These are phyloP conservation scores for Dasyurus viverrinus DNA, from an alignment of 2,113 vertebrate genomes.

Conservation along the genomic window DNA sequence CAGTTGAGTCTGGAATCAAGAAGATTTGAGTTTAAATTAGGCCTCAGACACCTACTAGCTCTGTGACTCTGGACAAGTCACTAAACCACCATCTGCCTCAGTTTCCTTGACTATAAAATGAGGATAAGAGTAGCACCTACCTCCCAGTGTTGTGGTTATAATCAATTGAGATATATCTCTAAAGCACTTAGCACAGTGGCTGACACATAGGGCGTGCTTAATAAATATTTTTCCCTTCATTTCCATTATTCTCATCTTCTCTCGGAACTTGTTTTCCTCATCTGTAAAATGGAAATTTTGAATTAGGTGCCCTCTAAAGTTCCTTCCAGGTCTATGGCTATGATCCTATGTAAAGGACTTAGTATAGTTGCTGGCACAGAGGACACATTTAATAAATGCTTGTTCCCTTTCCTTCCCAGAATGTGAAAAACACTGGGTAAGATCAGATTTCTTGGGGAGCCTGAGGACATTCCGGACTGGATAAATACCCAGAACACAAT, in stretches of 20 bases:
- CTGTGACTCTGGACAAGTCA: neutral
- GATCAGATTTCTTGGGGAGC: neutral
- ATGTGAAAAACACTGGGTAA: neutral
- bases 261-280: neutral
- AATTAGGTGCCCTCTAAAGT: neutral
- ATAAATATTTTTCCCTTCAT: neutral
- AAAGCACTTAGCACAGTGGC: neutral
- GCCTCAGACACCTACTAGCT: neutral
- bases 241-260: neutral
- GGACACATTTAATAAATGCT: neutral
- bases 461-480: too few species aligned
- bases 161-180: neutral
- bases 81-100: neutral
- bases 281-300: neutral
- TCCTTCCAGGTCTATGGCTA: neutral
- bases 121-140: neutral
- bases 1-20: neutral
- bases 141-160: too few species aligned
- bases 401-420: neutral
- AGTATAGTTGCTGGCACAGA: neutral
- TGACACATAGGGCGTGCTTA: neutral
- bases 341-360: neutral
- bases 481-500: neutral
- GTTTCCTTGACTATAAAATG: neutral
- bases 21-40: neutral